Evolutionary conservation across 2,888 invertebrate species (phyloP).

Genomic region (Tineola bisselliella): DNA sequence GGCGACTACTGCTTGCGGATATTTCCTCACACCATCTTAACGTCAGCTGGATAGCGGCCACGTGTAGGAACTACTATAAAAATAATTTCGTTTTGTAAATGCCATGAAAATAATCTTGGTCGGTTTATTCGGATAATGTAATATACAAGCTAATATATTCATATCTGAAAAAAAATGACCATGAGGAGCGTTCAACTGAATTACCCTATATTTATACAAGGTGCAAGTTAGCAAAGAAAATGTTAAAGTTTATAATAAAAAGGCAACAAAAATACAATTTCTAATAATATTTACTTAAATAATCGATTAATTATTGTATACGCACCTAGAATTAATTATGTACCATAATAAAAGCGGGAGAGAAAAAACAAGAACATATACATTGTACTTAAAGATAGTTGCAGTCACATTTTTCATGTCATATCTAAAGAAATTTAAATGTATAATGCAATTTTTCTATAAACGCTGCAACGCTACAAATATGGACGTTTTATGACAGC

Average conservation of each 20-base stretch:
- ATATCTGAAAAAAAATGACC: no score
- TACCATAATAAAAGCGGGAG: background rate
- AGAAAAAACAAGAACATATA: background rate
- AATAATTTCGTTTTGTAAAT: no score
- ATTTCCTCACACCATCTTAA: no score
- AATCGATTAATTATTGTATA: background rate
- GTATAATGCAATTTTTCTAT: background rate
- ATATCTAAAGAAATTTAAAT: background rate
- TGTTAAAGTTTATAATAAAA: background rate
- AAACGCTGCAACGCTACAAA: background rate
- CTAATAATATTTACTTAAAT: background rate
- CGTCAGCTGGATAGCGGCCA: no score
- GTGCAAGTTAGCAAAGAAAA: background rate
- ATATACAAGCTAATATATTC: no score
- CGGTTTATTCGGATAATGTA: no score
- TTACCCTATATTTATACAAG: no score
- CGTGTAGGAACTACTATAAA: no score
- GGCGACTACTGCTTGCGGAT: no score
- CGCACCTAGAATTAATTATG: background rate
- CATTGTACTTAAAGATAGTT: background rate
- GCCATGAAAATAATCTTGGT: no score
- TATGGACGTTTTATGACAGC: background rate
- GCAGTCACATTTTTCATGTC: background rate
- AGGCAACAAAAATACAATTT: background rate
- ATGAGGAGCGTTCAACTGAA: no score